Percentiles rank a stretch among this genome's conserved stretches.
phyloP scores from a whole-genome alignment of 2,113 vertebrate species.

The Chaetura pelagica region DNA sequence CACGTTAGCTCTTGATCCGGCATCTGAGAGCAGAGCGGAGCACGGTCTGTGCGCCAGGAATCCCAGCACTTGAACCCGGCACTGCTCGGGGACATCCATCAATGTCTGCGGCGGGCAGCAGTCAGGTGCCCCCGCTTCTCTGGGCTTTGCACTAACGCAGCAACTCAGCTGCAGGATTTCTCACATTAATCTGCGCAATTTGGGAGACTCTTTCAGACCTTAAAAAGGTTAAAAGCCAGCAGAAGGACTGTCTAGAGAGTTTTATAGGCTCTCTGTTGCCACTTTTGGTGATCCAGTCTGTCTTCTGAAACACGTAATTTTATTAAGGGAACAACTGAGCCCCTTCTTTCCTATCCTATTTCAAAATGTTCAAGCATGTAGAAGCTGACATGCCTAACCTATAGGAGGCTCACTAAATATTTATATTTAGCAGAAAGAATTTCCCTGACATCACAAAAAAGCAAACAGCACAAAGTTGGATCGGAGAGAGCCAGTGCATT shows the following conservation, averaged over 20 bases:
- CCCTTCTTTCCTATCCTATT: not conserved
- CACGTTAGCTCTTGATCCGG: not conserved
- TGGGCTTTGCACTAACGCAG: not conserved
- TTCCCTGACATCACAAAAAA: not conserved
- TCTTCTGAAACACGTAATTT: not conserved
- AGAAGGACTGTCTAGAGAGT: not conserved
- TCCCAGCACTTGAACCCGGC: slow-evolving; percentile 26
- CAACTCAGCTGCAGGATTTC: not conserved
- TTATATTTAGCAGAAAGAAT: not conserved
- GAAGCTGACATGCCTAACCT: not conserved
- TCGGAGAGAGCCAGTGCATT: not conserved
- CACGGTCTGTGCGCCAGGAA: not conserved
- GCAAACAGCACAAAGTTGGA: not conserved
- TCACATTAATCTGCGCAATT: not conserved
- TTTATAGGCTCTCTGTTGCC: not conserved
- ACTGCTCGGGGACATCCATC: slow-evolving; percentile 20
- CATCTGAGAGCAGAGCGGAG: not conserved
- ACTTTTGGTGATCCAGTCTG: not conserved
- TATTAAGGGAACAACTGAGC: not conserved
- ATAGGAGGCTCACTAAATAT: not conserved
- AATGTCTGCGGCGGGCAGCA: not conserved
- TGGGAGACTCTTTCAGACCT: not conserved
- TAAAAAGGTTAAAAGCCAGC: not conserved
- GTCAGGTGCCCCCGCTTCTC: slow-evolving; percentile 27
- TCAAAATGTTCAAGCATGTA: not conserved